Percentiles rank a stretch among this genome's conserved stretches.
Evolutionary conservation across 2,113 vertebrate genomes (phyloP).

Genomic region (Turnix velox): DNA sequence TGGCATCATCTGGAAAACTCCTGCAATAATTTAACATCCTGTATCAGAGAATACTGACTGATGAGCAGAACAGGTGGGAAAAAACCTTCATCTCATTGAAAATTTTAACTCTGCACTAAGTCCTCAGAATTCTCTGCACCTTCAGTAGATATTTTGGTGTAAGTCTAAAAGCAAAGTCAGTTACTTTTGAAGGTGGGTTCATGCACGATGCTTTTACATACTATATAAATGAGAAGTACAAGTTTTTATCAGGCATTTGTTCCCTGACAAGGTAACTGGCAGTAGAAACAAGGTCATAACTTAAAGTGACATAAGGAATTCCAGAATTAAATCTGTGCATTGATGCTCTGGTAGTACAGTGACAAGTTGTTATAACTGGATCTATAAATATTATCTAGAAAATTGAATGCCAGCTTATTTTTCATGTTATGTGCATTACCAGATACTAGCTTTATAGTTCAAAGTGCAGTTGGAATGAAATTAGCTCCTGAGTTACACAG

Average conservation of each 20-base stretch:
- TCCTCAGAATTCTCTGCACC: neutral
- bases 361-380: neutral
- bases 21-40: neutral
- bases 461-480: neutral
- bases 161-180: neutral
- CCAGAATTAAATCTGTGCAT: neutral
- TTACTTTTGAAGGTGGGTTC: neutral
- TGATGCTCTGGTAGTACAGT: neutral
- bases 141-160: neutral
- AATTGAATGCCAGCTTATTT: neutral
- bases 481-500: neutral
- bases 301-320: neutral
- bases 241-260: neutral
- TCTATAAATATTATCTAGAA: neutral
- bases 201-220: neutral
- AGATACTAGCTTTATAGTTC: neutral
- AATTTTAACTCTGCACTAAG: neutral
- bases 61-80: neutral
- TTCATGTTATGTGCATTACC: neutral
- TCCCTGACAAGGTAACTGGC: neutral
- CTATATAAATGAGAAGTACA: neutral
- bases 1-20: neutral
- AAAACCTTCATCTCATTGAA: neutral
- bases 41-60: neutral
- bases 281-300: neutral